Conservation (phyloP, 2,113 vertebrate genomes). For the Chionodraco myersi region DNA sequence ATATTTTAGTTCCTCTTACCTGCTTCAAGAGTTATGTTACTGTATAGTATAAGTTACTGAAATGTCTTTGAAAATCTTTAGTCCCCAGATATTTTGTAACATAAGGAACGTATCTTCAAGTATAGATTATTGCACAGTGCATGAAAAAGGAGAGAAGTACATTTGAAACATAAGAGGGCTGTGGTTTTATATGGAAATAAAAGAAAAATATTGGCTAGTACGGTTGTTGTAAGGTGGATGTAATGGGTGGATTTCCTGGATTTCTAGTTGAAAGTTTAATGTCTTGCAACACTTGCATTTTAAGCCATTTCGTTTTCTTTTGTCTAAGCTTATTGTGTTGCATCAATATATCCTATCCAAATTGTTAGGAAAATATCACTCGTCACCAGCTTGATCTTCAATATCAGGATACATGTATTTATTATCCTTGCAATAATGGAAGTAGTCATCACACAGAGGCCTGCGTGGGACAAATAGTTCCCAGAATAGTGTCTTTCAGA, state of each 20-base stretch:
- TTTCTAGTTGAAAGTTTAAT: background rate
- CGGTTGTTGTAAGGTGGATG: too few species aligned
- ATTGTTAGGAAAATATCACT: too few species aligned
- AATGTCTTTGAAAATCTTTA: background rate
- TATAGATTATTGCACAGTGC: background rate
- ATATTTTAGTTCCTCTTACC: background rate
- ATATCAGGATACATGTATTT: too few species aligned
- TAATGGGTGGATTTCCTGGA: background rate
- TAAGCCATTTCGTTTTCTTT: background rate
- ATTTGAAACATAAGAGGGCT: background rate
- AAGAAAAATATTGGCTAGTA: background rate
- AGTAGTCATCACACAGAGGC: too few species aligned
- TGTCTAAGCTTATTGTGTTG: background rate
- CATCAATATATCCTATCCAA: too few species aligned
- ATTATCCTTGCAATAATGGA: too few species aligned
- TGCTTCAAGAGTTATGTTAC: background rate
- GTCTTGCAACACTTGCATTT: background rate
- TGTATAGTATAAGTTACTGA: background rate
- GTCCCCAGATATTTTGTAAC: background rate
- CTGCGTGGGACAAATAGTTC: too few species aligned
- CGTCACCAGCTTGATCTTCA: too few species aligned
- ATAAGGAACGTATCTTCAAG: background rate
- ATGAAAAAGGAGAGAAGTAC: background rate
- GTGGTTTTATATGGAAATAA: conserved; percentile 2
- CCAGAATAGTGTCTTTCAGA: too few species aligned